Conservation (phyloP, 2,888 invertebrate species). For the Pammene fasciana region DNA sequence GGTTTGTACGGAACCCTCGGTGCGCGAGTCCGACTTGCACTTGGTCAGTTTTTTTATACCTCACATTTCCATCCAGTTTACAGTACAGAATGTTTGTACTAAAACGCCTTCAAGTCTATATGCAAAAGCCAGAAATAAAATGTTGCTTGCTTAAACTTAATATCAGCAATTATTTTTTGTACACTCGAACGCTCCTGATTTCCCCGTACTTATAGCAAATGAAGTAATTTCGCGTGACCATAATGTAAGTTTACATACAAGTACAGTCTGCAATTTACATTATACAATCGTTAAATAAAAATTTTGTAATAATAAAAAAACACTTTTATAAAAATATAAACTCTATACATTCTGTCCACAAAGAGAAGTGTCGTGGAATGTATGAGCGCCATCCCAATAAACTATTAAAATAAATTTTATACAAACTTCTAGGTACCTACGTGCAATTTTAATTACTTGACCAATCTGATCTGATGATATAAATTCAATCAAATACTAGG, state of each 20-base stretch:
- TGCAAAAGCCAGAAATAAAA: not conserved
- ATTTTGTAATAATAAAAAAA: too few species aligned
- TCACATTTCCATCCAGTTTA: not conserved
- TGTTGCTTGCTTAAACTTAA: conserved; percentile 10
- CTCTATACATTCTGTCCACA: too few species aligned
- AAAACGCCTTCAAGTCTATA: not conserved
- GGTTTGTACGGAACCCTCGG: too few species aligned
- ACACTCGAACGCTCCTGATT: conserved; percentile 27
- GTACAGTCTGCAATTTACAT: conserved; percentile 27
- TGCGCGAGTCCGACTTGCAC: not conserved
- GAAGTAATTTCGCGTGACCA: conserved; percentile 41
- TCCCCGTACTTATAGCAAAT: conserved; percentile 33
- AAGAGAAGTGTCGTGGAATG: too few species aligned
- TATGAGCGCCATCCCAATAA: too few species aligned
- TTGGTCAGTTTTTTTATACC: not conserved
- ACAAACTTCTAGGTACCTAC: too few species aligned
- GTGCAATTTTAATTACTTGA: too few species aligned
- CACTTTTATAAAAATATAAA: too few species aligned
- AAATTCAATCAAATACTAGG: too few species aligned
- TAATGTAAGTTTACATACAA: conserved; percentile 4
- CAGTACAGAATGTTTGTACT: not conserved
- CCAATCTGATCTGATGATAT: too few species aligned
- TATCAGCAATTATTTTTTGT: conserved; percentile 15
- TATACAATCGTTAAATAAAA: not conserved
- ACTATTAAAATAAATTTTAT: too few species aligned